Percentiles rank a stretch among this genome's conserved stretches.
phyloP scores from a whole-genome alignment of 2,888 invertebrate genomes.

The Drosophila fulvimacula region DNA sequence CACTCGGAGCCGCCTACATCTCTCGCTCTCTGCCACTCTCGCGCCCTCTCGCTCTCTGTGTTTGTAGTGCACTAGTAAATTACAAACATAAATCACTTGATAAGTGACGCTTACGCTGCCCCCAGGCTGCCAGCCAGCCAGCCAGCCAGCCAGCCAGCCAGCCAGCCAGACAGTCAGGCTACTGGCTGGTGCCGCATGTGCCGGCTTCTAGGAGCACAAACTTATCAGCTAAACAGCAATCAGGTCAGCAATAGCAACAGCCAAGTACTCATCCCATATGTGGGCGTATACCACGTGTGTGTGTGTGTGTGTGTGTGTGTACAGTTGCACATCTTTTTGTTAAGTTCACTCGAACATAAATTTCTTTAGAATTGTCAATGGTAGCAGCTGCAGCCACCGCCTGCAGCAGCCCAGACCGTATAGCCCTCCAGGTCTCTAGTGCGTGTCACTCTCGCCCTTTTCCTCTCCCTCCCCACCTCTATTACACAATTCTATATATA shows the following conservation, averaged over 20 bases:
- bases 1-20: background rate
- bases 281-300: constrained; percentile 17
- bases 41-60: constrained; percentile 9
- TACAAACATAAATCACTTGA: constrained; percentile 77
- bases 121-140: constrained; percentile 30
- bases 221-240: constrained; percentile 73
- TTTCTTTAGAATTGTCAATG: constrained; percentile 71
- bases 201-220: constrained; percentile 42
- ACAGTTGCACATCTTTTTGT: constrained; percentile 66
- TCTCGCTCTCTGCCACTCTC: background rate
- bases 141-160: background rate
- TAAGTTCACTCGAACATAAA: constrained; percentile 70
- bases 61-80: constrained; percentile 61
- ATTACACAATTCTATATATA: background rate
- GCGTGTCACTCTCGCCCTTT: constrained; percentile 3
- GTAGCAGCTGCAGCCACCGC: constrained; percentile 52
- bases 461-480: background rate
- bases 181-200: constrained; percentile 3
- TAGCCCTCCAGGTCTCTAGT: constrained; percentile 46
- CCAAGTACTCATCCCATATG: constrained; percentile 24
- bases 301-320: constrained; percentile 25
- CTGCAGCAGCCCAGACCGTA: constrained; percentile 23
- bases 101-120: constrained; percentile 71
- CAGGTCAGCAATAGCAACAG: constrained; percentile 58
- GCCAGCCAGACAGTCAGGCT: too few species aligned